phyloP scores from a whole-genome alignment of 2,888 invertebrate genomes.

The Patella pellucida region DNA sequence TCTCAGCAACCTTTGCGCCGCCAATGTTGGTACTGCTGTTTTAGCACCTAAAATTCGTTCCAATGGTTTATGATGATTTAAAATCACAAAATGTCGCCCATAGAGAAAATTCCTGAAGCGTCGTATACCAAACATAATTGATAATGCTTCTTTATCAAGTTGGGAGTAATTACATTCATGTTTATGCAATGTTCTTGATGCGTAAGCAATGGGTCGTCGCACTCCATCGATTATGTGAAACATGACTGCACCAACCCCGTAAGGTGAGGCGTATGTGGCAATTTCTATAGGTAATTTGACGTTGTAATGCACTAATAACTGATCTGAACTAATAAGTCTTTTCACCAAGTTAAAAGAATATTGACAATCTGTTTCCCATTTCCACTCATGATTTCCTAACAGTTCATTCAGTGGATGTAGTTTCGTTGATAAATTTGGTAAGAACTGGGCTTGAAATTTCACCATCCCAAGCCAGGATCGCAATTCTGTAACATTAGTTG shows the following conservation, averaged over 20 bases:
- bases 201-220: constrained; percentile 65
- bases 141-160: constrained; percentile 8
- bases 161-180: constrained; percentile 41
- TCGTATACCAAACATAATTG: constrained; percentile 16
- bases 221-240: constrained; percentile 23
- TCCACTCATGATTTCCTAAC: constrained; percentile 15
- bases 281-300: constrained; percentile 13
- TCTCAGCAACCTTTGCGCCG: neutral
- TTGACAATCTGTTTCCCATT: constrained; percentile 17
- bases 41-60: neutral
- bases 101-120: neutral
- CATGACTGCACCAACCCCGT: constrained; percentile 29
- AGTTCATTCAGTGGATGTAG: constrained; percentile 24
- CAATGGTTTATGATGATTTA: constrained; percentile 1
- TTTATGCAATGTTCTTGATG: neutral
- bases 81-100: neutral
- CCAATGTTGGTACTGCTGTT: neutral
- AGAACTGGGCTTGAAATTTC: constrained; percentile 29
- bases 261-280: constrained; percentile 24
- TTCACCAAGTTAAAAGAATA: constrained; percentile 5
- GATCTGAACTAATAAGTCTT: constrained; percentile 14
- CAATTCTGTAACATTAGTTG: constrained; percentile 24
- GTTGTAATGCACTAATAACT: constrained; percentile 27
- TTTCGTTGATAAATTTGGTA: constrained; percentile 25
- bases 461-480: constrained; percentile 31